Percentiles rank a stretch among this genome's conserved stretches.
Conservation (phyloP, 2,888 invertebrate species). For the Rhopalosiphum nymphaeae region DNA sequence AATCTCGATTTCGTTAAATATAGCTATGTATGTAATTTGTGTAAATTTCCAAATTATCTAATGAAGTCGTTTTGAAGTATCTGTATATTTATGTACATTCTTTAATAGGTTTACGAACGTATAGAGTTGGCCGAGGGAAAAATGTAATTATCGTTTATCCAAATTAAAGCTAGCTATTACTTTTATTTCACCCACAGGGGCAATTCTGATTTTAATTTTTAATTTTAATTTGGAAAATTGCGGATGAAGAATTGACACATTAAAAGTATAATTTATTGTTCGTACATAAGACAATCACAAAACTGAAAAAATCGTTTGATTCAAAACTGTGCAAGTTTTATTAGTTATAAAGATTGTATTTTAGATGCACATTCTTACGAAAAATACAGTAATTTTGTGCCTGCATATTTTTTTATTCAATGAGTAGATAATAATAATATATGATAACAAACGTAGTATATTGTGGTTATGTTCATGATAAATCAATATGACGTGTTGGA, state of each 20-base stretch:
- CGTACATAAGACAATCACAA: background rate
- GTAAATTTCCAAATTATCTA: background rate
- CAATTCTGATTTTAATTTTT: slow-evolving; percentile 7
- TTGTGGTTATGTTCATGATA: background rate
- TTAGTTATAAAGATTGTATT: background rate
- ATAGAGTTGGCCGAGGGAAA: background rate
- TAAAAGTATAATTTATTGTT: background rate
- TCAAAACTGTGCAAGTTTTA: background rate
- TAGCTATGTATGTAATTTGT: background rate
- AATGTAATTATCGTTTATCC: slow-evolving; percentile 29
- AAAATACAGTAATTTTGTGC: background rate
- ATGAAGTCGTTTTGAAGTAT: background rate
- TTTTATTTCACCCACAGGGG: background rate
- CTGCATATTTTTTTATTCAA: background rate
- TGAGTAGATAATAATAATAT: background rate
- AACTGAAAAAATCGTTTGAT: background rate
- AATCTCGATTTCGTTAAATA: background rate
- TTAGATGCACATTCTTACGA: background rate
- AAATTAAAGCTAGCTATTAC: slow-evolving; percentile 16
- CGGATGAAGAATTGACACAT: background rate
- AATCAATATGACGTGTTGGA: background rate
- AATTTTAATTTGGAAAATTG: background rate
- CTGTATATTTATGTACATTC: background rate
- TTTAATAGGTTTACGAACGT: background rate
- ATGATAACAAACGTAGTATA: background rate